These are phyloP conservation scores for Eptesicus fuscus DNA, from an alignment of 2,113 vertebrate genomes.

Conservation along the genomic window DNA sequence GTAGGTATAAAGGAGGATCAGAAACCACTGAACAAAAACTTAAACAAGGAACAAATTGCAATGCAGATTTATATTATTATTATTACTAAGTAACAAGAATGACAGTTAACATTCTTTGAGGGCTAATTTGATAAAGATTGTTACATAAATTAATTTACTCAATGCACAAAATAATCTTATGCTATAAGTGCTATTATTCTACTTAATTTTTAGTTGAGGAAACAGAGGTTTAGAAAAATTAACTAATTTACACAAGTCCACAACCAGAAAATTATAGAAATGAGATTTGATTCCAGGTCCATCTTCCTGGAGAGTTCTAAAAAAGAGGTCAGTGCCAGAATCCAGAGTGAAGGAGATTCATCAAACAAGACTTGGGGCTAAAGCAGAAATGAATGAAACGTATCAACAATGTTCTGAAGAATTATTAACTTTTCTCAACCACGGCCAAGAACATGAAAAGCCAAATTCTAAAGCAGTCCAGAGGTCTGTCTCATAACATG, in stretches of 20 bases:
- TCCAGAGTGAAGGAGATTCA: not conserved
- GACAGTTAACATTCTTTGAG: not conserved
- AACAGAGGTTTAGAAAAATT: slow-evolving; percentile 14
- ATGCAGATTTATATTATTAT: not conserved
- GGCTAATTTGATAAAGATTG: not conserved
- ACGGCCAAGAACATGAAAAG: not conserved
- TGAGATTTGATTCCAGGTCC: not conserved
- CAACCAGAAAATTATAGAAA: not conserved
- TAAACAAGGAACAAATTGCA: not conserved
- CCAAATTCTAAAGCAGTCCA: not conserved
- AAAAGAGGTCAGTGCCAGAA: not conserved
- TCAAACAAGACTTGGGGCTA: not conserved
- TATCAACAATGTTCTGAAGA: not conserved
- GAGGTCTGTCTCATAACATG: not conserved
- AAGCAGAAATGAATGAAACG: not conserved
- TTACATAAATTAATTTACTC: not conserved
- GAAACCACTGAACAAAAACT: not conserved
- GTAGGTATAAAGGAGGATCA: not conserved
- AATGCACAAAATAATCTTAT: not conserved
- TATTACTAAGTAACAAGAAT: not conserved
- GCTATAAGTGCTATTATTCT: not conserved
- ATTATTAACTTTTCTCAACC: not conserved
- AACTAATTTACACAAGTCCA: not conserved
- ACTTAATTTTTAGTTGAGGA: not conserved
- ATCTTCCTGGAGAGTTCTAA: not conserved